Evolutionary conservation across 1,140 invertebrate species (phyloP).

Genomic region (Brachionus calyciflorus): DNA sequence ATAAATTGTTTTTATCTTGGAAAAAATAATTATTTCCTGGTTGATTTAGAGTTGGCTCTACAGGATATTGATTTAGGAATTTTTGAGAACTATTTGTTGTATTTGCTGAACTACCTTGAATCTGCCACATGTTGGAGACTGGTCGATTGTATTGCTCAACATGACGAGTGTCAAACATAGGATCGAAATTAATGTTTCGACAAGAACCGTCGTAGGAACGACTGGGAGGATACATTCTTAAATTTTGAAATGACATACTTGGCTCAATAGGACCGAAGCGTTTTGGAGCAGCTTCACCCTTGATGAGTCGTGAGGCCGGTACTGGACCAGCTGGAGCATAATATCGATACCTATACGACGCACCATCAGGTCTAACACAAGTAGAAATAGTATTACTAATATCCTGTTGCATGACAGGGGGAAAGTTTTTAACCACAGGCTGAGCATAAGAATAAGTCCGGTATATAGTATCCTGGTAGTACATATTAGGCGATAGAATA

Average conservation of each 20-base stretch:
- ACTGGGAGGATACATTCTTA: not conserved
- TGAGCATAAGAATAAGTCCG: slow-evolving; percentile 1
- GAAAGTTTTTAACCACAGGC: not conserved
- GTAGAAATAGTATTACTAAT: not conserved
- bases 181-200: slow-evolving; percentile 10
- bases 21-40: not conserved
- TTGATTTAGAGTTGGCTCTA: not conserved
- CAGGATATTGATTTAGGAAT: slow-evolving; percentile 1
- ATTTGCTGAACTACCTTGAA: slow-evolving; percentile 4
- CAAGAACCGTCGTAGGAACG: not conserved
- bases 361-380: not conserved
- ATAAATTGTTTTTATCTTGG: not conserved
- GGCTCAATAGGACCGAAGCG: not conserved
- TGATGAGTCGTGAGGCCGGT: not conserved
- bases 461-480: slow-evolving; percentile 16
- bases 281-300: slow-evolving; percentile 5
- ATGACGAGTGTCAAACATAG: not conserved
- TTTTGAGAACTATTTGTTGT: slow-evolving; percentile 19
- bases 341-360: not conserved
- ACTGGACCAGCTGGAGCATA: not conserved
- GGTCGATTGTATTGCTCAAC: slow-evolving; percentile 7
- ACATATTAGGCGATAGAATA: slow-evolving; percentile 21
- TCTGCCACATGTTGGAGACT: slow-evolving; percentile 13
- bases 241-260: slow-evolving; percentile 24
- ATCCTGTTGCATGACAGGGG: not conserved